phyloP scores from a whole-genome alignment of 2,888 invertebrate species.

The Silvanus unidentatus region DNA sequence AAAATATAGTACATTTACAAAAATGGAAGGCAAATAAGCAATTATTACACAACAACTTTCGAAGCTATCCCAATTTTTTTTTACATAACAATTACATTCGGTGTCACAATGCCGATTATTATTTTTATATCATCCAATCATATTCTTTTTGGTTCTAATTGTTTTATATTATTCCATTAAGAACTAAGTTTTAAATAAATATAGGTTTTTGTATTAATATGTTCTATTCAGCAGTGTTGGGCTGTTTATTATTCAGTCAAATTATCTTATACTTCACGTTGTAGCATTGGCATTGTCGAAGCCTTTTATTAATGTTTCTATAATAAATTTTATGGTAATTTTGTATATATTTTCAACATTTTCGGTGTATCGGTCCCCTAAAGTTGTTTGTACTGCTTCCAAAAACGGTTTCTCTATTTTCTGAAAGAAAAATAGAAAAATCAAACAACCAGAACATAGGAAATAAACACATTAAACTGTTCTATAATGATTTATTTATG shows the following conservation, averaged over 20 bases:
- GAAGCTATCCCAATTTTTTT: background rate
- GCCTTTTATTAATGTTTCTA: constrained; percentile 76
- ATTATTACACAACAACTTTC: background rate
- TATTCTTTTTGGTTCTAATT: constrained; percentile 1
- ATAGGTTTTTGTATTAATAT: constrained; percentile 1
- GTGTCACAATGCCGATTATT: constrained; percentile 5
- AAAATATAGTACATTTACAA: background rate
- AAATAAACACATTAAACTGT: too few relatives aligned
- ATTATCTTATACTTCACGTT: constrained; percentile 30
- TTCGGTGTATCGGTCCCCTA: constrained; percentile 83
- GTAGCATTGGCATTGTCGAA: constrained; percentile 54
- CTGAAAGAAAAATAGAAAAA: constrained; percentile 48
- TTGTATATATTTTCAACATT: constrained; percentile 87
- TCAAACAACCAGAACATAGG: too few relatives aligned
- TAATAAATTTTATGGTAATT: constrained; percentile 79
- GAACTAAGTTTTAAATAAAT: background rate
- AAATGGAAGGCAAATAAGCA: constrained; percentile 5
- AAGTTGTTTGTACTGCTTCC: constrained; percentile 75
- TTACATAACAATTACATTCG: constrained; percentile 8
- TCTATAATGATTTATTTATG: too few relatives aligned
- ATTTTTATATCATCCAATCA: constrained; percentile 1
- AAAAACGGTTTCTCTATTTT: constrained; percentile 86
- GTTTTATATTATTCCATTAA: too few relatives aligned
- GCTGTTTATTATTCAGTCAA: constrained; percentile 15
- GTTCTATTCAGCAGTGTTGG: constrained; percentile 4